Evolutionary conservation across 2,113 vertebrate species (phyloP), one percentile per base, ranked within the genome.

Genomic region (Blennius ocellaris): DNA sequence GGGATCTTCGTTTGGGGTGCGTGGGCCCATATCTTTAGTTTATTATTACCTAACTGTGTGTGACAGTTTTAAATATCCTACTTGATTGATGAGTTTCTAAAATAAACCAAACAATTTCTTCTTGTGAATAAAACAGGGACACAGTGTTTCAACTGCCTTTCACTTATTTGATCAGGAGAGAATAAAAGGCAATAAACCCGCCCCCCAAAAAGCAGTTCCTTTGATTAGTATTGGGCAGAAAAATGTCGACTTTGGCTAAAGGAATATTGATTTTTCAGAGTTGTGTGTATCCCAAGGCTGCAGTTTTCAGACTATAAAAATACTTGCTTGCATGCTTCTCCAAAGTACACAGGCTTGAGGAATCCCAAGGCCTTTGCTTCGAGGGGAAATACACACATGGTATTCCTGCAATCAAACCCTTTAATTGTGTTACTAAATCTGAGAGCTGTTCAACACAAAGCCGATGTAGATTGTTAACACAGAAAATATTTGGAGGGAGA

Each of bases 221-320:
- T 80, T 84, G 61, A 69, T 69, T 72, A 73, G 57, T 57, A 66
- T 14, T 57, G 59, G 39, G 7, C 0, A 39, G 55, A 48, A 54
- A 79, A 73, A 59, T 64, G 64, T 51, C 51, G 67, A 67, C 70
- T 82, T 70, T 55, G 56, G 40, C 74, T 78, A 66, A 87, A 83
- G 77, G 63, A 44, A 47, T 73, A 87, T 85, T 81, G 80, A 87
- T 87, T 87, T 76, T 72, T 47, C 30, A 76, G 8, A 67, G 55
- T 39, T 21, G 56, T 50, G 45, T 61, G 48, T 65, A 44, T 16
- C 48, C 50, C 39, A 37, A 0, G 40, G 61, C 57, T 71, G n/a
- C 64, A 68, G 7, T 53, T 49, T 48, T 11, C 6, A 61, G 45
- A 63, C 39, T 64, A 79, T 58, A 66, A 76, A 84, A 78, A 73